Conservation (phyloP, 2,113 vertebrate genomes). For the Albula glossodonta region DNA sequence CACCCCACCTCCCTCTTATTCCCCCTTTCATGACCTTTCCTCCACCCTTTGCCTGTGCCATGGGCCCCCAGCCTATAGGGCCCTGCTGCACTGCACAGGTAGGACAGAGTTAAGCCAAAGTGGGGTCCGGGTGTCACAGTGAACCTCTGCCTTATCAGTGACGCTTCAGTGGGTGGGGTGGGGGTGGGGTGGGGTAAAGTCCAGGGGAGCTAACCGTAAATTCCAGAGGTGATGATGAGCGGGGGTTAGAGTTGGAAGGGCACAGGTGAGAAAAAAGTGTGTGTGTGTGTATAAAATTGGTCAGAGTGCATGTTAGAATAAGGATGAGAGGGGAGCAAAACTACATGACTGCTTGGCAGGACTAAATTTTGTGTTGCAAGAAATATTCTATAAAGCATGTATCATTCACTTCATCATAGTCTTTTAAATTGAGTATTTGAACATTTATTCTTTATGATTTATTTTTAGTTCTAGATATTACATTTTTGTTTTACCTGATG, state of each 20-base stretch:
- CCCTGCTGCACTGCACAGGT: not conserved
- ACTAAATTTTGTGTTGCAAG: not conserved
- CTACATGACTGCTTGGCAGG: too few species aligned
- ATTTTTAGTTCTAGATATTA: not conserved
- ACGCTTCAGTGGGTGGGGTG: not conserved
- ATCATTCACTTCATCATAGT: too few species aligned
- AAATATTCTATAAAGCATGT: too few species aligned
- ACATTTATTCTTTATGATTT: too few species aligned
- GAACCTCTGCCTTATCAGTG: not conserved
- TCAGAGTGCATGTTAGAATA: not conserved
- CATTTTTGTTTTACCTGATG: not conserved
- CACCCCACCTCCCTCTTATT: not conserved
- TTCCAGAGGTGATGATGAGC: not conserved
- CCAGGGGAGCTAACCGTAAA: not conserved
- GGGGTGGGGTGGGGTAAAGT: not conserved
- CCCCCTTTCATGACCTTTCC: not conserved
- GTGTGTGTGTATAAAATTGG: not conserved
- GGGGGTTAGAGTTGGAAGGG: not conserved
- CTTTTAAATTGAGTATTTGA: too few species aligned
- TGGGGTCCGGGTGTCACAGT: not conserved
- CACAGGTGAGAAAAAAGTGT: not conserved
- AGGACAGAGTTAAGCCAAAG: slow-evolving; percentile 6
- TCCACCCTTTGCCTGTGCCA: slow-evolving; percentile 7
- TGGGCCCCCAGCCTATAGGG: not conserved
- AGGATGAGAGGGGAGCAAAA: not conserved